Conservation (phyloP, 2,888 invertebrate genomes). For the Chaetoderma sp. region DNA sequence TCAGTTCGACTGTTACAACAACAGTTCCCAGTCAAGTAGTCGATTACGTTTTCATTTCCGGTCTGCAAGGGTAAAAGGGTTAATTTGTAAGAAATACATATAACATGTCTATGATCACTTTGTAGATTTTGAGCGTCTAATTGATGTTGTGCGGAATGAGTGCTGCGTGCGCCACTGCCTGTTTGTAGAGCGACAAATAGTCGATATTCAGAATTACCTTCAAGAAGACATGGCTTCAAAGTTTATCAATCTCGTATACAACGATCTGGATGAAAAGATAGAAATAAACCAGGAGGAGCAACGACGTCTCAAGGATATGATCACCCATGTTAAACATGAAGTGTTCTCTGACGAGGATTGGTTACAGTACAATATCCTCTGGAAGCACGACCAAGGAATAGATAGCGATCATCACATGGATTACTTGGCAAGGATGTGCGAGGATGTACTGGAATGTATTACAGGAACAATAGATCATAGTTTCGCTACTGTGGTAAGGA, state of each 20-base stretch:
- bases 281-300: conserved; percentile 21
- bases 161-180: too few relatives aligned
- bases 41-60: too few relatives aligned
- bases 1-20: too few relatives aligned
- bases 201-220: conserved; percentile 49
- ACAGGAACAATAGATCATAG: too few relatives aligned
- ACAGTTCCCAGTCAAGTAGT: too few relatives aligned
- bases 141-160: too few relatives aligned
- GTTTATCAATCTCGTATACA: conserved; percentile 40
- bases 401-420: conserved; percentile 34
- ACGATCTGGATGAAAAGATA: conserved; percentile 18
- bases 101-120: too few relatives aligned
- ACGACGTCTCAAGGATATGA: conserved; percentile 23
- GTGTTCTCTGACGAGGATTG: conserved; percentile 21
- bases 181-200: conserved; percentile 47
- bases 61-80: too few relatives aligned
- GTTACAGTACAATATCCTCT: conserved; percentile 32
- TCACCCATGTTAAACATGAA: conserved; percentile 14
- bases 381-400: conserved; percentile 43
- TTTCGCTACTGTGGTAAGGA: too few relatives aligned
- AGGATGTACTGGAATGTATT: conserved; percentile 16
- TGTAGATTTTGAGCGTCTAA: too few relatives aligned
- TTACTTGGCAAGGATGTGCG: conserved; percentile 38
- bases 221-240: conserved; percentile 16
- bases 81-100: too few relatives aligned